Evolutionary conservation across 2,888 invertebrate genomes (phyloP).

Genomic region (Thera britannica): DNA sequence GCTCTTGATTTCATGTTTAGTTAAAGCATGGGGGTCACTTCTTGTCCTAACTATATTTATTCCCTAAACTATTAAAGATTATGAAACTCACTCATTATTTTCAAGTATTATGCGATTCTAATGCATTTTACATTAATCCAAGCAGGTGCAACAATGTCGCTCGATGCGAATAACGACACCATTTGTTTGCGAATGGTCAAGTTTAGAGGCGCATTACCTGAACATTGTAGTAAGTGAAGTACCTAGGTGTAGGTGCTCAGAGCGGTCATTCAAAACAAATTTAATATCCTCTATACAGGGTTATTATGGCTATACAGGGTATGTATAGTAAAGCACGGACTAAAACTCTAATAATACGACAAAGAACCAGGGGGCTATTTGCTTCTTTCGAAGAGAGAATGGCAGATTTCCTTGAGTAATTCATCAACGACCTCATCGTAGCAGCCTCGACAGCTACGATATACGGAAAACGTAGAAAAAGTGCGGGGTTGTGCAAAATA

Average conservation of each 20-base stretch:
- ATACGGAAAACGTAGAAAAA: no score
- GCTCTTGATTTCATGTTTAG: no score
- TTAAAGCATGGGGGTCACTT: no score
- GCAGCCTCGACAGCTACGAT: no score
- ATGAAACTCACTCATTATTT: neutral
- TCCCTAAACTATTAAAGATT: neutral
- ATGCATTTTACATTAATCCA: constrained; percentile 17
- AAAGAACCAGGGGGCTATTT: no score
- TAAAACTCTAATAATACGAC: no score
- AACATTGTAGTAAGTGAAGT: constrained; percentile 15
- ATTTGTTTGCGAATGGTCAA: constrained; percentile 14
- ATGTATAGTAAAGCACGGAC: neutral
- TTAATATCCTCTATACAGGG: neutral
- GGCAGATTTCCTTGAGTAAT: no score
- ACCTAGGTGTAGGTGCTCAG: constrained; percentile 10
- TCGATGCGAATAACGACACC: constrained; percentile 14
- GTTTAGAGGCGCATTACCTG: constrained; percentile 20
- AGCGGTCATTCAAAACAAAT: constrained; percentile 5
- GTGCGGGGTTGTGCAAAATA: no score
- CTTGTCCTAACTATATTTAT: no score
- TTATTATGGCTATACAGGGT: no score
- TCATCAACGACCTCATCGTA: no score
- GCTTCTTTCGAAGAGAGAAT: no score
- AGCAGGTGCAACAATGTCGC: constrained; percentile 15
- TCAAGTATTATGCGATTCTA: constrained; percentile 12